Evolutionary conservation across 1,140 invertebrate species (phyloP).

Genomic region (Arctopsyche grandis): DNA sequence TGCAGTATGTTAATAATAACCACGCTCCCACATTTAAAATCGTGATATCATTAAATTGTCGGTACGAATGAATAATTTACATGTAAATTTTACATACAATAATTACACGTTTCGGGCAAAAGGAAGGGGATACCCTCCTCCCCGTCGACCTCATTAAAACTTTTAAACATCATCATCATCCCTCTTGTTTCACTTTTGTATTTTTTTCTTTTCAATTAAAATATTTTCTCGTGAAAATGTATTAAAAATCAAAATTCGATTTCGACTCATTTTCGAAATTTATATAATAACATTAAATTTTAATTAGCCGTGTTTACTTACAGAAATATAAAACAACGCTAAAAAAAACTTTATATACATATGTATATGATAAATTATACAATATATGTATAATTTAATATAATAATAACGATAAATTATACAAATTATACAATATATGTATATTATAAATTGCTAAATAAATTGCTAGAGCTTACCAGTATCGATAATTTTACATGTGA

Average conservation of each 20-base stretch:
- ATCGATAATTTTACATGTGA: no score
- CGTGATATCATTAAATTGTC: slow-evolving; percentile 42
- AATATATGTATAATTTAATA: no score
- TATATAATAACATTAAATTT: no score
- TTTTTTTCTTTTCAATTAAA: slow-evolving; percentile 47
- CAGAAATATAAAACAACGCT: no score
- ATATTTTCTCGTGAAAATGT: slow-evolving; percentile 44
- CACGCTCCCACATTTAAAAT: neutral
- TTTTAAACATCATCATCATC: slow-evolving; percentile 43
- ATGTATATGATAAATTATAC: no score
- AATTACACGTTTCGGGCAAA: slow-evolving; percentile 40
- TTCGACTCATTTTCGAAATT: neutral
- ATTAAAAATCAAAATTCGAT: slow-evolving; percentile 10
- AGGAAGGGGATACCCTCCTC: neutral
- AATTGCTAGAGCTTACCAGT: no score
- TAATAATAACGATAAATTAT: no score
- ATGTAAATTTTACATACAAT: slow-evolving; percentile 50
- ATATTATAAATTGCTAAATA: no score
- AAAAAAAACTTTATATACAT: no score
- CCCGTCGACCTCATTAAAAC: slow-evolving; percentile 47
- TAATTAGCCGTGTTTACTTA: no score
- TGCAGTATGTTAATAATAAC: slow-evolving; percentile 7
- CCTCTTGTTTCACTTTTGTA: neutral
- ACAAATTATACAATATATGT: no score
- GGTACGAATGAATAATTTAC: slow-evolving; percentile 46